Evolutionary conservation across 1,140 invertebrate species (phyloP).

Genomic region (Helicoverpa zea): DNA sequence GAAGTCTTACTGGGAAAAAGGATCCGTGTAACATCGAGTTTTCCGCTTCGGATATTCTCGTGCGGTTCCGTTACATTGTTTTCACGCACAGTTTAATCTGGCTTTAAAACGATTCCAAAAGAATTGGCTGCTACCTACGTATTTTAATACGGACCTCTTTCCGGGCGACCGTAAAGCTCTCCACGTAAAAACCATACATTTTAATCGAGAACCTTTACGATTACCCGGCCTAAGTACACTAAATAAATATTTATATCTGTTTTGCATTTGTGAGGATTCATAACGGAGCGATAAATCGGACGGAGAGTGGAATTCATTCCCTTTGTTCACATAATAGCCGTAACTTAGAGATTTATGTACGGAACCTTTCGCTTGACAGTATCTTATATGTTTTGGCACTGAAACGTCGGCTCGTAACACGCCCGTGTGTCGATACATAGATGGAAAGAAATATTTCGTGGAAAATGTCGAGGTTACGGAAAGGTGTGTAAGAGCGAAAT

Average conservation of each 20-base stretch:
- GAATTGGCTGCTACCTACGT: constrained; percentile 24
- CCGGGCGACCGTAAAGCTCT: constrained; percentile 28
- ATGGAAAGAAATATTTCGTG: constrained; percentile 21
- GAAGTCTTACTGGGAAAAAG: constrained; percentile 30
- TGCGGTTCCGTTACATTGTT: constrained; percentile 45
- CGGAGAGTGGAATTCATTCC: constrained; percentile 40
- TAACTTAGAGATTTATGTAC: constrained; percentile 46
- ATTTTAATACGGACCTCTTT: constrained; percentile 34
- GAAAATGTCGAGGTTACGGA: not conserved
- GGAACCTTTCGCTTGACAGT: constrained; percentile 36
- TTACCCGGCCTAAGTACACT: constrained; percentile 28
- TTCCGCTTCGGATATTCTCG: constrained; percentile 13
- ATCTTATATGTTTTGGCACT: constrained; percentile 24
- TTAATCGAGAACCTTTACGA: constrained; percentile 41
- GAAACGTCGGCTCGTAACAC: constrained; percentile 18
- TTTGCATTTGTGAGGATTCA: constrained; percentile 42
- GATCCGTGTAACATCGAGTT: constrained; percentile 45
- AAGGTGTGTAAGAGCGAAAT: not conserved
- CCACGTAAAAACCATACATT: constrained; percentile 42
- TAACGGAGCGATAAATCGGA: constrained; percentile 39
- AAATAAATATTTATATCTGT: constrained; percentile 49
- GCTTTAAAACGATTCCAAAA: constrained; percentile 41
- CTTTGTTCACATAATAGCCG: constrained; percentile 43
- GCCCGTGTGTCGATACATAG: constrained; percentile 5
- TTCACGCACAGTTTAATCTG: constrained; percentile 44